phyloP scores from a whole-genome alignment of 2,888 invertebrate species.

The Steinernema carpocapsae region DNA sequence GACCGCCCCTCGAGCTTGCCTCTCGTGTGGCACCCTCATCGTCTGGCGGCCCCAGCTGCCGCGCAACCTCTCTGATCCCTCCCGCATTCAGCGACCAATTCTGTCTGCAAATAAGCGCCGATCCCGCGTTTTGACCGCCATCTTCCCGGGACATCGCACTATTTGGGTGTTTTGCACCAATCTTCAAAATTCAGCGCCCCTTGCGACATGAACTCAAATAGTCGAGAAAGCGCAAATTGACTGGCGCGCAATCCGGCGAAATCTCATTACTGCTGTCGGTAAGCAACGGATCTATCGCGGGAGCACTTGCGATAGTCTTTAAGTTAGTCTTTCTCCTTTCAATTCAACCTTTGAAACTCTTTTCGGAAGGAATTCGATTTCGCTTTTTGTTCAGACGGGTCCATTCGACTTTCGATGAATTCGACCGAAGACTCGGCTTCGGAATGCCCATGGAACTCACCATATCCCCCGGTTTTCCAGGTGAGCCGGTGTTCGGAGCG shows the following conservation, averaged over 20 bases:
- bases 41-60: constrained; percentile 34
- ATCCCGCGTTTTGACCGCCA: constrained; percentile 33
- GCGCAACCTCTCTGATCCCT: constrained; percentile 34
- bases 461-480: constrained; percentile 53
- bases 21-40: constrained; percentile 28
- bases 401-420: constrained; percentile 16
- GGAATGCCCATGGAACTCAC: constrained; percentile 54
- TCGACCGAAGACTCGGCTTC: constrained; percentile 40
- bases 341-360: constrained; percentile 8
- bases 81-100: constrained; percentile 34
- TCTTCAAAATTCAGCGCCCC: constrained; percentile 10
- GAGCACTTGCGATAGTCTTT: constrained; percentile 1
- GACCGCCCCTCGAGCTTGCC: constrained; percentile 31
- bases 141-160: constrained; percentile 11
- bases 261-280: constrained; percentile 18
- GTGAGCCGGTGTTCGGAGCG: constrained; percentile 36
- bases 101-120: constrained; percentile 34
- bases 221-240: background rate
- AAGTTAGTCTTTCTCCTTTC: background rate
- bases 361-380: background rate
- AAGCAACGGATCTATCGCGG: constrained; percentile 24
- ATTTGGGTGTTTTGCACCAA: constrained; percentile 27
- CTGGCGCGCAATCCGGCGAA: constrained; percentile 14
- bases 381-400: constrained; percentile 11
- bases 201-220: constrained; percentile 16